Conservation (phyloP, 2,113 vertebrate species). For the Sisor rabdophorus region DNA sequence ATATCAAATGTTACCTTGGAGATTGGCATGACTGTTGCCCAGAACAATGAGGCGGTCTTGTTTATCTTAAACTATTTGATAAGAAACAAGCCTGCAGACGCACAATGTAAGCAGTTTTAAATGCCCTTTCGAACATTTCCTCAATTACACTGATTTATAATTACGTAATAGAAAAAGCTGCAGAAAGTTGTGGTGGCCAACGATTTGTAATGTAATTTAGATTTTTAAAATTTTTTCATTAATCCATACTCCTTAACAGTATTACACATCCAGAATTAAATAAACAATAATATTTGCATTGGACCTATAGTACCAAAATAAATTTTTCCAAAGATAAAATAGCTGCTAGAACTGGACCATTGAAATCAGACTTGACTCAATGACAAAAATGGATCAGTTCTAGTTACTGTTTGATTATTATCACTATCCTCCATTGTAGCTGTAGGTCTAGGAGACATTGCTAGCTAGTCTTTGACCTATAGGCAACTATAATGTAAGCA, state of each 20-base stretch:
- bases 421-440: conserved; percentile 10
- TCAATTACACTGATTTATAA: conserved; percentile 25
- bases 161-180: neutral
- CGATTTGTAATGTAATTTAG: neutral
- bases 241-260: conserved; percentile 5
- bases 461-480: conserved; percentile 8
- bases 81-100: too few species aligned
- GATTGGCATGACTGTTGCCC: conserved; percentile 2
- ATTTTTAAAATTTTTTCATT: neutral
- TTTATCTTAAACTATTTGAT: conserved; percentile 9
- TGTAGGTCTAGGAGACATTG: neutral
- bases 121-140: conserved; percentile 22
- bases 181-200: neutral
- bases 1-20: conserved; percentile 12
- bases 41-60: neutral
- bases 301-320: conserved; percentile 24
- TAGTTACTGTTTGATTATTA: conserved; percentile 1
- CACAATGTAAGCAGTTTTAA: conserved; percentile 32
- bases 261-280: conserved; percentile 17
- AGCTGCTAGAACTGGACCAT: conserved; percentile 12
- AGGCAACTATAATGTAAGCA: neutral
- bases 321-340: conserved; percentile 39
- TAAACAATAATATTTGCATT: neutral
- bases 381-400: conserved; percentile 1
- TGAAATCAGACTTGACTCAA: neutral